Base-by-base conservation (phyloP, 2,888 invertebrate genomes). In the Dendrolimus houi region DNA sequence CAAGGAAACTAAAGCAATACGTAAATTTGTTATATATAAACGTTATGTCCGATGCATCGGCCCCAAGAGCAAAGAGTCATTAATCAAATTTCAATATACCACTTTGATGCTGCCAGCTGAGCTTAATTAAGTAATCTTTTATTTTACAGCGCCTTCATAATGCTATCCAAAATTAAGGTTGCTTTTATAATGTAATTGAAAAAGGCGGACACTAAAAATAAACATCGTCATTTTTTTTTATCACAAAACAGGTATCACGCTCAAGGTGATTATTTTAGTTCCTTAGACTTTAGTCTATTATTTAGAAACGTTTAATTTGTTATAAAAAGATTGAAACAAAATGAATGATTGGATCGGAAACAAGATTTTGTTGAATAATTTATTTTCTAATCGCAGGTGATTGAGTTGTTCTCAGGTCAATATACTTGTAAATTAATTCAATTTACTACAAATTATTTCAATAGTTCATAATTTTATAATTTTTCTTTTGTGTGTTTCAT, bases 161-260 rank as follows among this genome's bases (percentile, higher is more conserved):
- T 12, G 47, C 12, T 12, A 47, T 47, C 47, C 12, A 12, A 47
- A 47, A 47, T 47, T 47, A 47, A 47, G 47, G 12, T 47, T 47
- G 9, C 55, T 57, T 54, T 14, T 55, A 58, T 13, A 53, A 17
- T 65, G 64, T 68, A 74, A 77, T 76, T 76, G 68, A 74, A 75
- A 73, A 70, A 65, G 67, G 66, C 67, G 62, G 66, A 60, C 55
- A 57, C 58, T 61, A 68, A 68, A 71, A 72, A 73, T 68, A 68
- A 67, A 71, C 59, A 63, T 52, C 55, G 52, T 40, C 59, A 52
- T 59, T 62, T 64, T 14, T 64, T 62, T 56, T 56, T 57, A 14
- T 53, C 52, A n/a, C 10, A 41, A 57, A 29, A 57, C 53, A 57
- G 53, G 55, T 57, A 57, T 17, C 56, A 10, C 52, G 54, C n/a